Evolutionary conservation across 2,888 invertebrate genomes (phyloP).

Genomic region (Tachina lurida): DNA sequence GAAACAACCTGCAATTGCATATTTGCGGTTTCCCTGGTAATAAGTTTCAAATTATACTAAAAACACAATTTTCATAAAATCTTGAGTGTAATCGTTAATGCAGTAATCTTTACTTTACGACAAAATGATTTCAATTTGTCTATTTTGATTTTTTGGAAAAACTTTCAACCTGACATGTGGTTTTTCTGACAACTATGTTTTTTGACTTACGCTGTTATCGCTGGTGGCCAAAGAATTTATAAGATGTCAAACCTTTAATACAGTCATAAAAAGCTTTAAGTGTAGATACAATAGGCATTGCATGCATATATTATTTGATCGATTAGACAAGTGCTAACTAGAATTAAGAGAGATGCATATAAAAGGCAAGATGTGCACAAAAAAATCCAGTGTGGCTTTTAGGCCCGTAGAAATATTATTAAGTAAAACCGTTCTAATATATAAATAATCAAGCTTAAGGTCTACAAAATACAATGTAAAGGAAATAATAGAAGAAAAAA

Average conservation of each 20-base stretch:
- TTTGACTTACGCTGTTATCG: too few relatives aligned
- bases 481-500: too few relatives aligned
- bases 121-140: too few relatives aligned
- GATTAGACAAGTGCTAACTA: slow-evolving; percentile 35
- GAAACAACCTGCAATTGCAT: too few relatives aligned
- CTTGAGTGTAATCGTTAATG: too few relatives aligned
- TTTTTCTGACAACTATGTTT: too few relatives aligned
- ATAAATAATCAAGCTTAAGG: too few relatives aligned
- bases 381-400: slow-evolving; percentile 2
- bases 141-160: neutral
- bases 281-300: neutral
- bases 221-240: neutral
- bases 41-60: too few relatives aligned
- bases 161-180: neutral
- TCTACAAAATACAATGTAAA: too few relatives aligned
- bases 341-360: slow-evolving; percentile 52
- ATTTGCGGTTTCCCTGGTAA: too few relatives aligned
- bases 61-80: too few relatives aligned
- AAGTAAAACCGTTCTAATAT: slow-evolving; percentile 39
- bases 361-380: slow-evolving; percentile 1
- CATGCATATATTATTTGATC: neutral
- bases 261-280: neutral
- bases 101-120: too few relatives aligned
- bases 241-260: slow-evolving; percentile 14
- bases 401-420: slow-evolving; percentile 57